phyloP scores from a whole-genome alignment of 2,113 vertebrate genomes.

The Entomyzon cyanotis region DNA sequence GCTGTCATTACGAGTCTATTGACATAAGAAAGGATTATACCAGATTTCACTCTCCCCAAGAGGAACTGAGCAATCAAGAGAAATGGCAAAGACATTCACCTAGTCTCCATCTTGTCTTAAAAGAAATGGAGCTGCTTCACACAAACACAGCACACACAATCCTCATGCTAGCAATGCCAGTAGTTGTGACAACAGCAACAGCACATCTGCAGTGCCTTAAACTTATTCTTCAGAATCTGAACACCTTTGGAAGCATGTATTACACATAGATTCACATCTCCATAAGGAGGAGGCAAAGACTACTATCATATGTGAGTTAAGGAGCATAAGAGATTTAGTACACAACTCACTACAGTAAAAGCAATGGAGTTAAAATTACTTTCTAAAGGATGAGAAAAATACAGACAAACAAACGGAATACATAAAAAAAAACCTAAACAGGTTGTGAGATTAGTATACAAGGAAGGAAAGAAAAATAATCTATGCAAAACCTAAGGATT shows the following conservation, averaged over 20 bases:
- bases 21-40: neutral
- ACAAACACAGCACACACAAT: neutral
- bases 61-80: neutral
- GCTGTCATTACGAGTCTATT: neutral
- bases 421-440: neutral
- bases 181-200: neutral
- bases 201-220: neutral
- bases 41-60: neutral
- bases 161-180: neutral
- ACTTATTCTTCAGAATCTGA: neutral
- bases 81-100: neutral
- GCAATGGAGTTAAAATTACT: neutral
- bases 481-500: neutral
- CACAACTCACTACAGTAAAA: neutral
- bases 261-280: accelerated
- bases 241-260: neutral
- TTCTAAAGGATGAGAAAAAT: neutral
- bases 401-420: neutral
- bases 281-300: neutral
- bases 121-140: neutral
- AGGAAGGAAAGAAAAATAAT: neutral
- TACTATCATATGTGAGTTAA: accelerated
- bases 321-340: neutral
- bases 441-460: neutral
- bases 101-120: neutral